Evolutionary conservation across 2,797 vertebrate genomes (phyloP).

Genomic region (Neomorphus geoffroyi): DNA sequence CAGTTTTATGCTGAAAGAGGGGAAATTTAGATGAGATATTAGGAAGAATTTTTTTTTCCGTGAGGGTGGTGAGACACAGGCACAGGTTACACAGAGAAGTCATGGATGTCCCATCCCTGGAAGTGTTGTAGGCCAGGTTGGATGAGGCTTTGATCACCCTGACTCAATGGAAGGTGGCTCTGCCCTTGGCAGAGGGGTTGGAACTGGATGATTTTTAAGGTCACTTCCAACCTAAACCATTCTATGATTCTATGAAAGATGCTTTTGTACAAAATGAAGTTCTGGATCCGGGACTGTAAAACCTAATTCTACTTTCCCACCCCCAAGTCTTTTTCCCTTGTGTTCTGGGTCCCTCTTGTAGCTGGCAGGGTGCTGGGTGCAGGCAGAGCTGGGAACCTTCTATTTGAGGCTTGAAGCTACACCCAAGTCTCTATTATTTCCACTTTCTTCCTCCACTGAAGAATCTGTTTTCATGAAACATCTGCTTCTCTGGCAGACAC

Average conservation of each 20-base stretch:
- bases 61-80: too few relatives aligned
- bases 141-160: too few relatives aligned
- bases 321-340: rapidly evolving
- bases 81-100: too few relatives aligned
- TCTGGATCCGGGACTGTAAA: background rate
- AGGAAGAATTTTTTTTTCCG: too few relatives aligned
- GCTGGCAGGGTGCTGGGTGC: background rate
- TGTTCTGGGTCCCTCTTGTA: background rate
- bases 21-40: too few relatives aligned
- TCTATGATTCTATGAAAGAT: background rate
- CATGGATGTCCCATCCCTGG: too few relatives aligned
- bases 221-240: too few relatives aligned
- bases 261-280: background rate
- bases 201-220: too few relatives aligned
- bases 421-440: slow-evolving; percentile 4
- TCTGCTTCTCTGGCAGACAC: slow-evolving; percentile 38
- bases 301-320: background rate
- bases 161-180: too few relatives aligned
- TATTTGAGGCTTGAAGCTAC: background rate
- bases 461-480: slow-evolving; percentile 31
- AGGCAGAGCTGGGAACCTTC: background rate
- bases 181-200: too few relatives aligned
- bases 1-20: too few relatives aligned
- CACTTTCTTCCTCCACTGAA: background rate
- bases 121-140: too few relatives aligned